Conservation (phyloP, 2,888 invertebrate species). For the Metopia argyrocephala region DNA sequence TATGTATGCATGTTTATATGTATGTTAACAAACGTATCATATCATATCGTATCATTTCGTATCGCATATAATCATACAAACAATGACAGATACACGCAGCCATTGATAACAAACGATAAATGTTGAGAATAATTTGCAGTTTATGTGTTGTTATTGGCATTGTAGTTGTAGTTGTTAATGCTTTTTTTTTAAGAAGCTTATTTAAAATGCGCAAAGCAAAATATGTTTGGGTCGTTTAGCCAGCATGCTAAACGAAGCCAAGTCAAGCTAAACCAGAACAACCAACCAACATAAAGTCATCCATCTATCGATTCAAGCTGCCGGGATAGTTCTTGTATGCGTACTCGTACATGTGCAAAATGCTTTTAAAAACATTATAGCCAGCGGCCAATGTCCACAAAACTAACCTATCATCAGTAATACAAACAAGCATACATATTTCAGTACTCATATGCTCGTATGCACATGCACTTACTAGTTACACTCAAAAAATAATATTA, state of each 20-base stretch:
- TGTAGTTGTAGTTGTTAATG: not conserved
- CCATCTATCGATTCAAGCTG: constrained; percentile 6
- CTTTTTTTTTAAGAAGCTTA: constrained; percentile 52
- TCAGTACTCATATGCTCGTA: too few species aligned
- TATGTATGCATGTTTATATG: not conserved
- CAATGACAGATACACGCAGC: constrained; percentile 70
- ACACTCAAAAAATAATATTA: constrained; percentile 19
- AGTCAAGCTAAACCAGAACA: too few species aligned
- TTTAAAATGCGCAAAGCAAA: constrained; percentile 59
- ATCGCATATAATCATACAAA: constrained; percentile 56
- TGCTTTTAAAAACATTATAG: constrained; percentile 50
- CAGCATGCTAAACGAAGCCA: not conserved
- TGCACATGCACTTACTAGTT: not conserved
- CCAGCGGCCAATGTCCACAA: constrained; percentile 48
- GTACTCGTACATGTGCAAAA: constrained; percentile 33
- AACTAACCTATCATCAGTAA: constrained; percentile 49
- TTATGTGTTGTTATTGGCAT: constrained; percentile 12
- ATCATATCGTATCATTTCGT: constrained; percentile 44
- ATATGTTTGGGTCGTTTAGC: constrained; percentile 42
- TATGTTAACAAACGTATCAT: constrained; percentile 4
- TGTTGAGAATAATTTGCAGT: constrained; percentile 58
- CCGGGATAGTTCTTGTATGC: not conserved
- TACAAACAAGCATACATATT: not conserved
- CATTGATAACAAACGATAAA: constrained; percentile 64
- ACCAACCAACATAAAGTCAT: constrained; percentile 13